Percentiles rank a stretch among this genome's conserved stretches.
phyloP scores from a whole-genome alignment of 2,888 invertebrate species.

The Stenichneumon culpator region DNA sequence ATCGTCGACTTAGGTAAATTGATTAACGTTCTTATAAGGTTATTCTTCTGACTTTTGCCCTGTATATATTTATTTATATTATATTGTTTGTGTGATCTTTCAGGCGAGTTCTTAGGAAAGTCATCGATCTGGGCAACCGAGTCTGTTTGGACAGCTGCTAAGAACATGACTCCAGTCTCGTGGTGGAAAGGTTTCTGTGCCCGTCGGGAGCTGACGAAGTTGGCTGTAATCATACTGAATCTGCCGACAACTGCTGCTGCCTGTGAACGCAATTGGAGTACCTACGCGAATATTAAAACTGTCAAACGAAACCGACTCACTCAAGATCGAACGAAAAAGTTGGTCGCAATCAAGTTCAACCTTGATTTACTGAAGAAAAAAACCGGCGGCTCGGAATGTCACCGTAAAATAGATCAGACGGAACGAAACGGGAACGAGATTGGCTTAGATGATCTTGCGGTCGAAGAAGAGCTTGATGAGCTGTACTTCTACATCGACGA shows the following conservation, averaged over 20 bases:
- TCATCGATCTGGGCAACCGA: conserved; percentile 5
- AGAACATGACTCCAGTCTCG: conserved; percentile 15
- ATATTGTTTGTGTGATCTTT: background rate
- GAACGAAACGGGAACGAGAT: background rate
- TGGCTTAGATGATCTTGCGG: background rate
- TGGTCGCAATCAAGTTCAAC: conserved; percentile 19
- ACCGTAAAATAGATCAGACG: background rate
- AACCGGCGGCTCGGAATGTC: background rate
- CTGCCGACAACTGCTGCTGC: conserved; percentile 17
- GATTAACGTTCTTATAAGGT: too few relatives aligned
- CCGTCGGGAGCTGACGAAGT: conserved; percentile 13
- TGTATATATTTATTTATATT: too few relatives aligned
- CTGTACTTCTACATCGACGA: background rate
- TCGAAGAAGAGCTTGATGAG: background rate
- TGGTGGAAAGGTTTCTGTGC: conserved; percentile 34
- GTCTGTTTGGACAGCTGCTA: conserved; percentile 4
- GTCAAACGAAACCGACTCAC: conserved; percentile 25
- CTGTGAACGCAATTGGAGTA: conserved; percentile 25
- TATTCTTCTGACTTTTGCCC: too few relatives aligned
- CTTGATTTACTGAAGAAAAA: conserved; percentile 7
- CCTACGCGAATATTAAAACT: conserved; percentile 12
- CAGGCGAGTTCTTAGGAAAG: background rate
- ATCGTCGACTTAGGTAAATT: too few relatives aligned
- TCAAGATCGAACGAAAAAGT: conserved; percentile 27
- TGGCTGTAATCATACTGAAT: conserved; percentile 32